A percentile compares a stretch with the other conserved stretches of the same genome.
phyloP scores from a whole-genome alignment of 2,797 vertebrate species.

The Hafferia zeledoni region DNA sequence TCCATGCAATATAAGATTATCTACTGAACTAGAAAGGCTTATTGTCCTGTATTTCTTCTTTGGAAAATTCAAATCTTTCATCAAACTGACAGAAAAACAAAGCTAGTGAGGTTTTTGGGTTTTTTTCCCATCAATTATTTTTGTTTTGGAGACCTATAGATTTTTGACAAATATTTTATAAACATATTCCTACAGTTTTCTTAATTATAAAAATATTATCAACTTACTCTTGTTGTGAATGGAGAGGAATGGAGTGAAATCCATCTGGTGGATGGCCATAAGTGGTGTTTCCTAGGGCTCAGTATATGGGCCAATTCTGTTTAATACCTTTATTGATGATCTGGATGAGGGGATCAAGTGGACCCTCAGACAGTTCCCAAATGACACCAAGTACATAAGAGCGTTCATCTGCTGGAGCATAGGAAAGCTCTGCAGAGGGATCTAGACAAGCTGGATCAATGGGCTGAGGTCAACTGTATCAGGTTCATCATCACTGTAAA shows the following conservation, averaged over 20 bases:
- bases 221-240: neutral
- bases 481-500: neutral
- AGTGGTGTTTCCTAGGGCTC: neutral
- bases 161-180: neutral
- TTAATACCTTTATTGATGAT: neutral
- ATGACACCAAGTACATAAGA: neutral
- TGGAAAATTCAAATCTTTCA: neutral
- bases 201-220: fast-evolving
- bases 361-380: neutral
- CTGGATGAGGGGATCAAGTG: neutral
- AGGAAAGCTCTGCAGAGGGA: neutral
- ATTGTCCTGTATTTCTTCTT: neutral
- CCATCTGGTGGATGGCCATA: neutral
- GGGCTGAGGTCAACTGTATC: fast-evolving
- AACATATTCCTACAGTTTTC: neutral
- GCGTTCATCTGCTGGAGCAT: neutral
- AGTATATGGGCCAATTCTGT: neutral
- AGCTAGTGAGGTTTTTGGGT: fast-evolving
- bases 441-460: neutral
- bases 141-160: neutral
- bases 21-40: neutral
- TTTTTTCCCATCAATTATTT: neutral
- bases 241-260: neutral
- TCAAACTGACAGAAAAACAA: neutral
- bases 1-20: neutral